Base-by-base conservation (phyloP, 35 echinoderm and acorn worm species). In the Lytechinus pictus region DNA sequence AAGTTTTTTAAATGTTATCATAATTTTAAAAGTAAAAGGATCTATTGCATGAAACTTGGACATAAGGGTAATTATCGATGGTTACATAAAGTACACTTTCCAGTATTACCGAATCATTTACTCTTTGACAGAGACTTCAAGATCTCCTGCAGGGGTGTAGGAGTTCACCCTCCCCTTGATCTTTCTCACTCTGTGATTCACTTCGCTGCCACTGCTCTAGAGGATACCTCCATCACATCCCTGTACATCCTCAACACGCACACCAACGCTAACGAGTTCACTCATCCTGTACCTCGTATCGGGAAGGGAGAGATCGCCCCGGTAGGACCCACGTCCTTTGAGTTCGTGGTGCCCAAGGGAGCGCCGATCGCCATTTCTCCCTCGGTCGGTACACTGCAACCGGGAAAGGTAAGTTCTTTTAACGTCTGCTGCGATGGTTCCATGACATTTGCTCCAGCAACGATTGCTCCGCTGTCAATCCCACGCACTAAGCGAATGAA, bases 201-300 rank as follows among this genome's bases (percentile, higher is more conserved):
- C 54, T 99, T 99, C 96, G 97, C 98, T 27, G 98, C 98, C 8
- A 99, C 98, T 9, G 97, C 98, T 27, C 53, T 99, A 24, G 97
- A 96, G 51, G 97, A 99, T 44, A 94, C 96, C 4, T 99, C 98
- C 9, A 92, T 96, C 24, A 96, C 97, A 0, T 97, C 98, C 3
- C 92, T 99, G 54, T 60, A 96, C 71, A 60, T 99, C 54, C 57
- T 97, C 54, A 99, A 99, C 96, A 96, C 94, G 54, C 98, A 99
- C 95, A 98, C 96, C 58, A 96, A 97, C 93, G 95, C 97, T 10
- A 99, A 99, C 91, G 98, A 99, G 91, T 99, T 99, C 92, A 99
- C 97, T 58, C 98, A 99, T 97, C 97, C 97, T 3, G 98, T 99
- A 29, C 98, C 98, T 5, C 96, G 98, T 12, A 96, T 99, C 19